Evolutionary conservation across 2,797 vertebrate genomes (phyloP).

Genomic region (Garrulus glandarius): DNA sequence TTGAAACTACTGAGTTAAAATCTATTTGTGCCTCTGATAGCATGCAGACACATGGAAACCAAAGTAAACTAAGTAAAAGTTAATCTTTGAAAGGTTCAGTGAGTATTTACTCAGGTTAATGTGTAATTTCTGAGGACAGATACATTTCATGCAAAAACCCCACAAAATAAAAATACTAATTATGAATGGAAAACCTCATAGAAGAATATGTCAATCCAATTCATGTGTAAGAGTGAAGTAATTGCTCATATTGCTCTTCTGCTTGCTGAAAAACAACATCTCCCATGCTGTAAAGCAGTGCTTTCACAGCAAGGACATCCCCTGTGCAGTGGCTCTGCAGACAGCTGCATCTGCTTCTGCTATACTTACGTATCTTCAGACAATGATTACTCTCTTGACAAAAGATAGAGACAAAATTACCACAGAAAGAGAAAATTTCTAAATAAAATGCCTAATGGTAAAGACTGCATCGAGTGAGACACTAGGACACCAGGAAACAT

Average conservation of each 20-base stretch:
- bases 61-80: constrained; percentile 8
- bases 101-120: constrained; percentile 30
- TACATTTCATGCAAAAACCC: neutral
- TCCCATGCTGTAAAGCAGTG: neutral
- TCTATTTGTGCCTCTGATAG: neutral
- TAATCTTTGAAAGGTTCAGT: constrained; percentile 25
- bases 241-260: neutral
- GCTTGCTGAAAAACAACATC: neutral
- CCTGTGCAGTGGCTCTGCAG: neutral
- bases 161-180: neutral
- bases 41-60: neutral
- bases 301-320: neutral
- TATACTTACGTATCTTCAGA: neutral
- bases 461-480: neutral
- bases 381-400: neutral
- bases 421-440: neutral
- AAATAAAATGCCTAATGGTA: neutral
- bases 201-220: neutral
- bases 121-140: constrained; percentile 3
- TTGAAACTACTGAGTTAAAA: neutral
- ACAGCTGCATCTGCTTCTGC: neutral
- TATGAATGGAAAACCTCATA: neutral
- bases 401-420: neutral
- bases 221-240: neutral
- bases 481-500: neutral